phyloP scores from a whole-genome alignment of 37 sponge, comb jelly and placozoan genomes.

The Cliona cf. orientalis region DNA sequence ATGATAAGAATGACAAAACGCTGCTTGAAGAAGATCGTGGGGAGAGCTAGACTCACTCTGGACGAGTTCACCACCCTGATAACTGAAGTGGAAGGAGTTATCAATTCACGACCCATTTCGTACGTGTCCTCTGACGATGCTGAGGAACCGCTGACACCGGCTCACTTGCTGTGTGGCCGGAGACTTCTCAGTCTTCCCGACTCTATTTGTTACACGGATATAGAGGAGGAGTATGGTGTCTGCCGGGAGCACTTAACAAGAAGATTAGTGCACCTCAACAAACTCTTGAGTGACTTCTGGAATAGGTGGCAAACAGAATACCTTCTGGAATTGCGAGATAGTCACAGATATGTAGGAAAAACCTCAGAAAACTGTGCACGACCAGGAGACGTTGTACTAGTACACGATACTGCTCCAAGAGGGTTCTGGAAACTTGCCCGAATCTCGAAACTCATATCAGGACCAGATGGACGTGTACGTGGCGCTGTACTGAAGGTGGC shows the following conservation, averaged over 20 bases:
- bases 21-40: conserved; percentile 31
- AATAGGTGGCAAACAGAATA: conserved; percentile 6
- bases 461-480: neutral
- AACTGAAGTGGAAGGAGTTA: no score
- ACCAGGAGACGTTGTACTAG: neutral
- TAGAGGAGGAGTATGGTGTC: neutral
- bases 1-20: conserved; percentile 10
- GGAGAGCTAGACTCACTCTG: conserved; percentile 14
- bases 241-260: neutral
- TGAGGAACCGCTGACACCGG: conserved; percentile 34
- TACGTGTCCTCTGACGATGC: no score
- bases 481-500: conserved; percentile 7
- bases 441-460: neutral
- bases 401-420: conserved; percentile 10
- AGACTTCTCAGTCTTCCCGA: conserved; percentile 23
- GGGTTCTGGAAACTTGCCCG: conserved; percentile 22
- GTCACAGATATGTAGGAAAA: conserved; percentile 6
- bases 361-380: neutral
- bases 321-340: neutral
- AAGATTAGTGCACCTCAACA: neutral
- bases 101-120: no score
- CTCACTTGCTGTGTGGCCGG: conserved; percentile 31
- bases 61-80: conserved; percentile 31
- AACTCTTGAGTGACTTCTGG: neutral
- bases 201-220: neutral